Evolutionary conservation across 2,113 vertebrate genomes (phyloP).

Genomic region (Astur gentilis): DNA sequence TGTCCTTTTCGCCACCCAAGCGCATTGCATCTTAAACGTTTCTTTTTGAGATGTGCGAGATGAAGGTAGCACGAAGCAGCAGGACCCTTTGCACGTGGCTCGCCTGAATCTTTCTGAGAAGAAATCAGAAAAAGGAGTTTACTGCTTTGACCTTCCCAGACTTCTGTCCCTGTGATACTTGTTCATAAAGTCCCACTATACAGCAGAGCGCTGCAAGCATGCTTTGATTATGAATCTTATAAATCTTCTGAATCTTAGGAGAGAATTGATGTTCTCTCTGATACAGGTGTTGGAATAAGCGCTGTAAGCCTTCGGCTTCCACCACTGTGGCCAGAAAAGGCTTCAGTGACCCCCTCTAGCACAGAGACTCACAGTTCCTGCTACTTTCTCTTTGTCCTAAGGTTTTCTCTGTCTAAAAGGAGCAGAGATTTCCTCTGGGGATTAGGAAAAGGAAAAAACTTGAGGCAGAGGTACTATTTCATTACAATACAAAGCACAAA

Average conservation of each 20-base stretch:
- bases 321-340: slow-evolving; percentile 21
- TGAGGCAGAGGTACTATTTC: slow-evolving; percentile 8
- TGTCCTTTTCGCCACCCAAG: not conserved
- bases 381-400: slow-evolving; percentile 48
- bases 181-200: not conserved
- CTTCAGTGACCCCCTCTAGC: slow-evolving; percentile 60
- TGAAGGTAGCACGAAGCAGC: not conserved
- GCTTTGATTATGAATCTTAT: not conserved
- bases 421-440: slow-evolving; percentile 64
- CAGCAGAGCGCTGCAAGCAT: not conserved
- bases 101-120: not conserved
- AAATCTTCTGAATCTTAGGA: not conserved
- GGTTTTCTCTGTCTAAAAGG: slow-evolving; percentile 62
- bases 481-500: slow-evolving; percentile 27
- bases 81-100: not conserved
- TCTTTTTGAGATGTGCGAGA: not conserved
- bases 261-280: slow-evolving; percentile 8
- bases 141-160: slow-evolving; percentile 39
- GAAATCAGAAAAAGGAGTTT: not conserved
- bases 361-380: not conserved
- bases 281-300: slow-evolving; percentile 45
- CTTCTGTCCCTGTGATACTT: slow-evolving; percentile 13
- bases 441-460: slow-evolving; percentile 50
- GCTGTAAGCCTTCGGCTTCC: slow-evolving; percentile 1
- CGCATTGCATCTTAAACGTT: not conserved